Evolutionary conservation across 2,113 vertebrate species (phyloP), one percentile per base, ranked within the genome.

Genomic region (Argyrosomus japonicus): DNA sequence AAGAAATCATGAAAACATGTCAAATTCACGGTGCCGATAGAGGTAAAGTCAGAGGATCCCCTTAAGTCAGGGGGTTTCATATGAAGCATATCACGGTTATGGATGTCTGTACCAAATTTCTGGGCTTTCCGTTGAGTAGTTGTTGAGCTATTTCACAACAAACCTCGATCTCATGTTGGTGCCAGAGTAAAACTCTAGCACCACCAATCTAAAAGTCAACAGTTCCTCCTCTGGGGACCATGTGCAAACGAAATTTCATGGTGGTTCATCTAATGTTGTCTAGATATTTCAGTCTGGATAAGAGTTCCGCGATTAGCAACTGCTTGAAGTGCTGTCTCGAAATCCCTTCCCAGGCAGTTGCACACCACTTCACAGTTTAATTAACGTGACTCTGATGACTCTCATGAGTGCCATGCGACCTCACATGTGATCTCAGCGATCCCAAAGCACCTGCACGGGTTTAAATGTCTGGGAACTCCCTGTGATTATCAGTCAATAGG

Each of bases 351-450:
- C 61, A 76, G 56, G 60, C 76, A 77, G 77, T 70, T 51, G 65
- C 75, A 67, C 81, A 64, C 57, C 65, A 45, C 88, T 86, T 72
- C 56, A 61, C 80, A 60, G 68, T 77, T 89, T 89, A 89, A 89
- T 91, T 86, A 88, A 84, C 36, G 17, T 23, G 60, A 87, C 57
- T 81, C 68, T 84, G 84, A 85, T 0, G 61, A 83, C 72, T 87
- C 83, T 87, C 81, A 14, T 29, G 87, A 88, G 87, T 56, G 61
- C 77, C 18, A 4, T 54, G 61, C 29, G 6, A 90, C 79, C 79
- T 81, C 54, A n/a, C 57, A n/a, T 75, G 77, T 4, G 23, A 72
- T 84, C 82, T 50, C 21, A 65, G 23, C 4, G 53, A 82, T 69
- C 82, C 69, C 61, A 65, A 79, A 82, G 72, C 83, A 50, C 80